Conservation (phyloP, 2,113 vertebrate genomes). For the Larimichthys crocea region DNA sequence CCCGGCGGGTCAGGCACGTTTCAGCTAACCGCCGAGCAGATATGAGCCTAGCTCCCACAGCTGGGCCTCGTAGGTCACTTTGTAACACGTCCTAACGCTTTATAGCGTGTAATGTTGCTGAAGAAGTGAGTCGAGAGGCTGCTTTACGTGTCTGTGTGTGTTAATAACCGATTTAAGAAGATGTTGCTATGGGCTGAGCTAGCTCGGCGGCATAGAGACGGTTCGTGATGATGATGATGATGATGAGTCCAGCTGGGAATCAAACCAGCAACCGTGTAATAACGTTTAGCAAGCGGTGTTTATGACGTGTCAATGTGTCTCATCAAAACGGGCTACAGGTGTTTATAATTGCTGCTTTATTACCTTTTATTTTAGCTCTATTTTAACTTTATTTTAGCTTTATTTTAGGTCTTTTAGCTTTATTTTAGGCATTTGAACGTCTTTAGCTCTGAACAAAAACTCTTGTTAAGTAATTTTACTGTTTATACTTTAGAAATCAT, state of each 20-base stretch:
- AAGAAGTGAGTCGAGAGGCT: not conserved
- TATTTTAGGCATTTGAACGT: not conserved
- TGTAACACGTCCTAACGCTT: not conserved
- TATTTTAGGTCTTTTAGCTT: too few species aligned
- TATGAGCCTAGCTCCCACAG: constrained; percentile 18
- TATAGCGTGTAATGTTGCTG: not conserved
- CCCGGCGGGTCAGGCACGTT: constrained; percentile 59
- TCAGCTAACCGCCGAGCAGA: constrained; percentile 43
- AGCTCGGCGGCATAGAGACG: not conserved
- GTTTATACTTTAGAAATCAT: too few species aligned
- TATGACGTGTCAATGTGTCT: not conserved
- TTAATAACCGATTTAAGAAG: too few species aligned
- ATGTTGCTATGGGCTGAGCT: not conserved
- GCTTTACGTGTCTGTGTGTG: too few species aligned
- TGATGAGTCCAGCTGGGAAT: not conserved
- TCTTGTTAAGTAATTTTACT: not conserved
- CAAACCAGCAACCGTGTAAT: not conserved
- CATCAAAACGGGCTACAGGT: not conserved
- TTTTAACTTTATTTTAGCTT: too few species aligned
- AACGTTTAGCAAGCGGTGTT: too few species aligned
- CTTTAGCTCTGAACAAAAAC: not conserved
- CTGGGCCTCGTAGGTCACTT: constrained; percentile 1
- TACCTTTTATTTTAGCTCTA: too few species aligned
- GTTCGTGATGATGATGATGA: not conserved
- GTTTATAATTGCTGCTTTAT: not conserved